Evolutionary conservation across 2,888 invertebrate genomes (phyloP).

Genomic region (Chrysopilus asiliformis): DNA sequence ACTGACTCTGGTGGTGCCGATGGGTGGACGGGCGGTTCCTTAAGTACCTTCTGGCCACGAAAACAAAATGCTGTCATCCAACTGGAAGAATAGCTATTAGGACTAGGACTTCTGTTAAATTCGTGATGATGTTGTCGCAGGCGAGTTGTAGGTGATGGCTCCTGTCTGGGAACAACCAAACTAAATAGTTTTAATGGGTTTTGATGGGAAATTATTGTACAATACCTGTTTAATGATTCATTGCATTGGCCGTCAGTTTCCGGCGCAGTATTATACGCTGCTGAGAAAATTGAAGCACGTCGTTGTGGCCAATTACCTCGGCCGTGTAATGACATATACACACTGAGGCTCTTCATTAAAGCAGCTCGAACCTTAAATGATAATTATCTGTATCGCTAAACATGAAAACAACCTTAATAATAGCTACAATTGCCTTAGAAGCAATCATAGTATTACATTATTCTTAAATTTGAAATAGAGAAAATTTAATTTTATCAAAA

Average conservation of each 20-base stretch:
- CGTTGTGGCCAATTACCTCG: conserved; percentile 33
- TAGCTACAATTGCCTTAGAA: too few species aligned
- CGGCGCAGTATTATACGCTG: conserved; percentile 31
- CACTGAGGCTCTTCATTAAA: conserved; percentile 35
- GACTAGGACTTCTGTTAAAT: neutral
- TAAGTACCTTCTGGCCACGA: conserved; percentile 35
- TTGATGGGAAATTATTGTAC: neutral
- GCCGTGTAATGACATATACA: conserved; percentile 36
- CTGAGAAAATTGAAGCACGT: conserved; percentile 34
- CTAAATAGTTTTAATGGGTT: neutral
- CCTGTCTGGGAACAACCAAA: too few species aligned
- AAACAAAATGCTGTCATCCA: conserved; percentile 31
- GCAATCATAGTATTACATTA: too few species aligned
- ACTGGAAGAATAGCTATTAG: neutral
- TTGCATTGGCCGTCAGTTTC: conserved; percentile 29
- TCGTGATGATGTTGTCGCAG: conserved; percentile 1
- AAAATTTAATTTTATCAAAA: too few species aligned
- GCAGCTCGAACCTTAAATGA: conserved; percentile 35
- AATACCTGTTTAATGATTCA: conserved; percentile 18
- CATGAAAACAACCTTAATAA: too few species aligned
- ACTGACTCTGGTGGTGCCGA: conserved; percentile 37
- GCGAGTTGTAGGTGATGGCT: too few species aligned
- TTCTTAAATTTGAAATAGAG: too few species aligned
- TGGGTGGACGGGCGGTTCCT: conserved; percentile 30
- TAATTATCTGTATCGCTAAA: too few species aligned